phyloP scores from a whole-genome alignment of 2,113 vertebrate genomes.

The Ailuropoda melanoleuca region DNA sequence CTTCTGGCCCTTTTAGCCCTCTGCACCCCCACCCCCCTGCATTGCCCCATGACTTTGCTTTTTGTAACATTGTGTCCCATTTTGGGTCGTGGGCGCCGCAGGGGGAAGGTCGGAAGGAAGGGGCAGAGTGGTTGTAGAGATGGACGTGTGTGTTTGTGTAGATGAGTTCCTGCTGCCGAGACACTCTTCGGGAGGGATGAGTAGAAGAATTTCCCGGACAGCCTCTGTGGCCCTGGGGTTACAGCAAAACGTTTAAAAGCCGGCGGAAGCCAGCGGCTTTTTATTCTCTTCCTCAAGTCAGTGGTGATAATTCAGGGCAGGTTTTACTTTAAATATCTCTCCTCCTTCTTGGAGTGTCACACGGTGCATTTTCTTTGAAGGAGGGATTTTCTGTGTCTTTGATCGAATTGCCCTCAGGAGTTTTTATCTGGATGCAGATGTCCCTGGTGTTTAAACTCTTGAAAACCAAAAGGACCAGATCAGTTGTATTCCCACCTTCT shows the following conservation, averaged over 20 bases:
- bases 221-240: constrained; percentile 2
- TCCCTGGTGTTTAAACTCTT: background rate
- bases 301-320: constrained; percentile 2
- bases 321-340: constrained; percentile 20
- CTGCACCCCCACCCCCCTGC: background rate
- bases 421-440: constrained; percentile 23
- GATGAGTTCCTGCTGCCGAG: background rate
- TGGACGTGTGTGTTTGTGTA: background rate
- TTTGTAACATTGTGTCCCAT: constrained; percentile 12
- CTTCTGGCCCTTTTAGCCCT: background rate
- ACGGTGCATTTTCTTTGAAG: constrained; percentile 42
- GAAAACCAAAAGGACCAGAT: background rate
- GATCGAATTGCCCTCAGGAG: constrained; percentile 50
- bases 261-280: background rate
- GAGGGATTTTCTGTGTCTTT: constrained; percentile 35
- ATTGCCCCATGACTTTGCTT: constrained; percentile 69
- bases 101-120: background rate
- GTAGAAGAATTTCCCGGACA: background rate
- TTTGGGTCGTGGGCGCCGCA: background rate
- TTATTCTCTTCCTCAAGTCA: background rate
- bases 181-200: background rate
- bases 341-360: constrained; percentile 3
- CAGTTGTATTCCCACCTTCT: constrained; percentile 7
- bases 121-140: background rate
- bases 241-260: background rate